Evolutionary conservation across 2,888 invertebrate genomes (phyloP).

Genomic region (Agrilus cyanescens): DNA sequence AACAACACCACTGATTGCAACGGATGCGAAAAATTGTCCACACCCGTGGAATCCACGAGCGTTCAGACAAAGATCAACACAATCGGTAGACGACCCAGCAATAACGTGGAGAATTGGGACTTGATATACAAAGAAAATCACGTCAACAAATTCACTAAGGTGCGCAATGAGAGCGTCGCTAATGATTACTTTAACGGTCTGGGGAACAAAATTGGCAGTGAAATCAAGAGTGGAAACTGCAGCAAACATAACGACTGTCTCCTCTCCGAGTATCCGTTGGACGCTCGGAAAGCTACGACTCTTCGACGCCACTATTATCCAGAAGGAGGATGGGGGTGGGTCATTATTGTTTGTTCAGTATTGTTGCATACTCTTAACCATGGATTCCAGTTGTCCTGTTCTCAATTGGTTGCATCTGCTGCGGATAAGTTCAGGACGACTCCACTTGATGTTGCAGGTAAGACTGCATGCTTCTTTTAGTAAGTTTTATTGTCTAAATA

Average conservation of each 20-base stretch:
- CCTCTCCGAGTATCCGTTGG: conserved; percentile 29
- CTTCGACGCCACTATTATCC: conserved; percentile 66
- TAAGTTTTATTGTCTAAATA: too few species aligned
- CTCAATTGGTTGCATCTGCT: conserved; percentile 47
- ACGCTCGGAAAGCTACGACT: conserved; percentile 34
- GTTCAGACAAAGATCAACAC: conserved; percentile 1
- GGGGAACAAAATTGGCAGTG: conserved; percentile 10
- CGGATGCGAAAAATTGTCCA: neutral
- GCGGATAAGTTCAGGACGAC: conserved; percentile 48
- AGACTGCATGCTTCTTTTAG: conserved; percentile 23
- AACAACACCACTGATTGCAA: conserved; percentile 1
- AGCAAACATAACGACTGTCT: conserved; percentile 21
- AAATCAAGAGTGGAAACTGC: conserved; percentile 10
- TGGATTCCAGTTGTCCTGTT: conserved; percentile 58
- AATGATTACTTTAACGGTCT: neutral
- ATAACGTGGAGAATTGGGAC: conserved; percentile 33
- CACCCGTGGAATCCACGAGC: neutral
- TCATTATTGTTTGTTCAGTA: conserved; percentile 60
- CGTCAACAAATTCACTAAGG: conserved; percentile 10
- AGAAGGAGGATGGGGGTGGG: conserved; percentile 82
- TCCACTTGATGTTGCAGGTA: conserved; percentile 55
- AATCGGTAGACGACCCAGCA: conserved; percentile 26
- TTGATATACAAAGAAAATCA: conserved; percentile 28
- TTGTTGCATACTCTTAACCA: conserved; percentile 62
- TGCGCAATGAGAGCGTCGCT: conserved; percentile 7